Conservation (phyloP, 2,888 invertebrate species). For the Xestia xanthographa region DNA sequence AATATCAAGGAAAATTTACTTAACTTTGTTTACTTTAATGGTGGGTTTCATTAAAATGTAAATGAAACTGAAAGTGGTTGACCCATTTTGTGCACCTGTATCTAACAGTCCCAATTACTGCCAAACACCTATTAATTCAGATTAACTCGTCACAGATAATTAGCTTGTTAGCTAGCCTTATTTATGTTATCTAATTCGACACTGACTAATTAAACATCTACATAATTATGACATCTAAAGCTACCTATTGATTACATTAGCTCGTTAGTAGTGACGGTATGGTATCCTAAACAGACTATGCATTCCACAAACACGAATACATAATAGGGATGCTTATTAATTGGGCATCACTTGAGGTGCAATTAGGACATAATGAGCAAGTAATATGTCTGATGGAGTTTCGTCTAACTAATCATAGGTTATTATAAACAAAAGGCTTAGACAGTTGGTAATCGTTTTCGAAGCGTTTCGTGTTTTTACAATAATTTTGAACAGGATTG, state of each 20-base stretch:
- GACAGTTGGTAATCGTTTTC: neutral
- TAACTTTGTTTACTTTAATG: neutral
- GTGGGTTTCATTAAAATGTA: neutral
- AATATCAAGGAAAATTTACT: neutral
- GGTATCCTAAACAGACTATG: slow-evolving; percentile 13
- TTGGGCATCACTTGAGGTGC: neutral
- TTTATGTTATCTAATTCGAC: slow-evolving; percentile 26
- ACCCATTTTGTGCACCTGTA: neutral
- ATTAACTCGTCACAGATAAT: slow-evolving; percentile 33
- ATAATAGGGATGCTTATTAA: slow-evolving; percentile 10
- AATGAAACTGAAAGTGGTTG: neutral
- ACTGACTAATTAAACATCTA: slow-evolving; percentile 21
- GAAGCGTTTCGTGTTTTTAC: neutral
- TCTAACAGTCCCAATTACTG: slow-evolving; percentile 15
- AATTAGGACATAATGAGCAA: slow-evolving; percentile 13
- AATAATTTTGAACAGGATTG: neutral
- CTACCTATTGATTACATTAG: slow-evolving; percentile 23
- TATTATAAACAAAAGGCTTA: neutral
- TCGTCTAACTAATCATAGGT: neutral
- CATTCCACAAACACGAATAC: neutral
- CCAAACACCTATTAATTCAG: slow-evolving; percentile 23
- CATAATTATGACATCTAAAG: slow-evolving; percentile 1
- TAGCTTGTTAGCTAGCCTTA: slow-evolving; percentile 19
- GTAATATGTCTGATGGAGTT: neutral
- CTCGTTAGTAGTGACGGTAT: slow-evolving; percentile 28